These are phyloP conservation scores for Cyprinodon tularosa DNA, from an alignment of 2,113 vertebrate genomes.

Conservation along the genomic window DNA sequence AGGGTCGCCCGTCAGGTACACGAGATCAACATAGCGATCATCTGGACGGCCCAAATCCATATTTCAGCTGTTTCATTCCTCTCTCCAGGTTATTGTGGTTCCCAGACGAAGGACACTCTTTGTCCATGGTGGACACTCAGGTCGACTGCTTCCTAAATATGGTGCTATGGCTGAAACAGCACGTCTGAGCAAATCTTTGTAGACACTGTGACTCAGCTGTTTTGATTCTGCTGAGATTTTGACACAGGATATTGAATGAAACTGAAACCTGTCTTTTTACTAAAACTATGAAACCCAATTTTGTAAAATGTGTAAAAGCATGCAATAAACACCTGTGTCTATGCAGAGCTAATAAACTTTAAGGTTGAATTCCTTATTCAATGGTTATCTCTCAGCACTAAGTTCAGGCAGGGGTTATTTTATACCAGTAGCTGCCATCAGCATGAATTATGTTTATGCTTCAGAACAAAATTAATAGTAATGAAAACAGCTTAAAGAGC, in stretches of 20 bases:
- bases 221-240: background rate
- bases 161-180: constrained; percentile 78
- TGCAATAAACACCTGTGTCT: constrained; percentile 21
- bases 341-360: background rate
- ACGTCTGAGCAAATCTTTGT: constrained; percentile 53
- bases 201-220: background rate
- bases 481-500: too few relatives aligned
- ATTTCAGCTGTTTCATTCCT: constrained; percentile 1
- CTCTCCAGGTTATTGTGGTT: constrained; percentile 84
- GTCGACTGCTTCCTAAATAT: constrained; percentile 81
- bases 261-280: background rate
- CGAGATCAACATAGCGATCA: background rate
- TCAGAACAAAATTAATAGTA: background rate
- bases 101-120: constrained; percentile 81
- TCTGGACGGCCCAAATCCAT: background rate
- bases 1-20: constrained; percentile 74
- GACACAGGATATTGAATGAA: constrained; percentile 17
- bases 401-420: background rate
- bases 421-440: background rate
- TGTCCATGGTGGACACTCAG: constrained; percentile 79
- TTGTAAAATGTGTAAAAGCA: constrained; percentile 7
- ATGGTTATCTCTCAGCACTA: background rate
- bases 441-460: background rate
- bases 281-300: background rate
- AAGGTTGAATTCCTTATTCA: background rate